Base-by-base conservation (phyloP, 1,140 invertebrate species). In the Zaprionus gabonicus region DNA sequence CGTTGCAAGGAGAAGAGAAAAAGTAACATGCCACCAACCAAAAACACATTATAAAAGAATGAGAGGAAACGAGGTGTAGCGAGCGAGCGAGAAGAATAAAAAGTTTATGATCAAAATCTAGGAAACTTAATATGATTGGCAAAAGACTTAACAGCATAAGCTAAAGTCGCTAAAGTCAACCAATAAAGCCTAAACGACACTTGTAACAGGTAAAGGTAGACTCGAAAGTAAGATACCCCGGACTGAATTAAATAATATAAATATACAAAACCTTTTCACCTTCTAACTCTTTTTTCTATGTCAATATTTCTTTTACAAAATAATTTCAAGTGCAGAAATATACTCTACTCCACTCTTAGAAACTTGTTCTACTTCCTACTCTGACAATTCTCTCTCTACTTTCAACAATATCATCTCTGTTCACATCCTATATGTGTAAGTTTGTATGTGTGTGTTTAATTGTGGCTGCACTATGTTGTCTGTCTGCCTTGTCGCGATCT, bases 361-460 rank as follows among this genome's bases (percentile, higher is more conserved):
- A 28, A 46, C 71, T 36, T 69, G 57, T 70, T 56, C 57, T 5
- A 60, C 71, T 62, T 62, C 65, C 71, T 56, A 73, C 71, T 59
- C 25, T 12, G 64, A 17, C 17, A n/a, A n/a, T 9, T 34, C 31
- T 20, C n/a, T 36, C 10, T 56, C 7, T 41, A 41, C 51, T 46
- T 60, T 38, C 31, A 71, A 60, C 57, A 72, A 66, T 41, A 64
- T 69, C 41, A 73, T 57, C 20, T 23, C 65, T 36, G 49, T 49
- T 38, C 13, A 17, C 64, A 53, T 62, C 28, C 68, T 60, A 49
- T 46, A 34, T 34, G 31, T 10, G 31, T 3, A 31, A 31, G 20
- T 60, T 53, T 25, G 20, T 12, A 4, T 12, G 17, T 27, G 46
- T 49, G 13, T 46, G 66, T 58, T 13, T 36, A 56, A 55, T 69